Base-by-base conservation (phyloP, 2,797 vertebrate genomes). In the Phataginus tricuspis region DNA sequence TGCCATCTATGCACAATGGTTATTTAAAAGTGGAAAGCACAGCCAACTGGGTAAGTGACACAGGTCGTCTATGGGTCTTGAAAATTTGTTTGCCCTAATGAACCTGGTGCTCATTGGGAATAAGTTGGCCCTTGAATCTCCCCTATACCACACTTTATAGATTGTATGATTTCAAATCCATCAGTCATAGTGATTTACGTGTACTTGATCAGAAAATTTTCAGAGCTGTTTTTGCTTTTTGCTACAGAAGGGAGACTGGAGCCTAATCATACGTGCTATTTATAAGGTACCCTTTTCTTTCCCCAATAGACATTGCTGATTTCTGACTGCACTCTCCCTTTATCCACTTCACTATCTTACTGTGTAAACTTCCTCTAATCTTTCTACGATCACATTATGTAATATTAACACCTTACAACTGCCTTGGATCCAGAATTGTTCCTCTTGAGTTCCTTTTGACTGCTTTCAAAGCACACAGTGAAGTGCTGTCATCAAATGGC, bases 191-290 rank as follows among this genome's bases (percentile, higher is more conserved):
- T 80, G 59, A 49, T 82, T 95, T 59, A n/a, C 68, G 37, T 94
- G n/a, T 29, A 59, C n/a, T 74, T 86, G 49, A 93, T 55, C 45
- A 79, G 53, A 53, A 71, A 29, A 72, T 95, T 86, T 93, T 95
- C 57, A 72, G 72, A 90, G 57, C 12, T 63, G 14, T 69, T 83
- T 92, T 88, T 91, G 59, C 27, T 74, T 82, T 88, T 89, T 93
- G 37, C n/a, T 79, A 66, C 12, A 57, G 72, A 25, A n/a, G n/a
- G 37, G 31, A 90, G 49, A 79, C 72, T 79, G 57, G 55, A 90
- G 9, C 21, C 25, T 37, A 79, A 57, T 78, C 90, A 85, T n/a
- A 89, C 27, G 18, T 72, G 21, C 11, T 64, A 61, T 79, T 89
- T 89, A 89, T 85, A 79, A 94, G 27, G 19, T 53, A 80, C 19